phyloP scores from a whole-genome alignment of 2,797 vertebrate genomes.

The Myotis findleyi region DNA sequence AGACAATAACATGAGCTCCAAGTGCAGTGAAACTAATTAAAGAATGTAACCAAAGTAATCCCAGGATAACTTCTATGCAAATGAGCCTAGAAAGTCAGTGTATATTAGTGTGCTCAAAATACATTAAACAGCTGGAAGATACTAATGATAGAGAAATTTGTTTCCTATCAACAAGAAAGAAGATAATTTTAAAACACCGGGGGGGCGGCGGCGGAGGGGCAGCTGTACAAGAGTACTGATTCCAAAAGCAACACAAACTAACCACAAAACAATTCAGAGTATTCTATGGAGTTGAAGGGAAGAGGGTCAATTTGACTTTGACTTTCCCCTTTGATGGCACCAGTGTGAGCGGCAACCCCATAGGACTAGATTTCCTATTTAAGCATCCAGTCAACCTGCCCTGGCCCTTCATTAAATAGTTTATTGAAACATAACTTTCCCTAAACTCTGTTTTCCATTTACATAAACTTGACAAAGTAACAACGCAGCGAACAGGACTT shows the following conservation, averaged over 20 bases:
- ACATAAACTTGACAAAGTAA: neutral
- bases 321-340: neutral
- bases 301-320: neutral
- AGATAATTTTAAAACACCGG: neutral
- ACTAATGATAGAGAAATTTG: neutral
- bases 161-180: neutral
- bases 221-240: neutral
- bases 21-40: neutral
- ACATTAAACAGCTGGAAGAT: neutral
- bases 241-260: slow-evolving; percentile 40
- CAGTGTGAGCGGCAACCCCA: neutral
- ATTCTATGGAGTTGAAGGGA: neutral
- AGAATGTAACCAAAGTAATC: neutral
- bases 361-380: neutral
- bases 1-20: neutral
- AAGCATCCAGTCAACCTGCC: neutral
- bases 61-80: neutral
- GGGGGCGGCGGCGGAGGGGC: rapidly evolving
- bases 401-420: neutral
- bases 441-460: neutral
- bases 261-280: neutral
- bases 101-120: neutral
- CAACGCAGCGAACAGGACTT: neutral
- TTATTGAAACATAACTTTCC: neutral
- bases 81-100: neutral